Conservation (phyloP, 35 echinoderm and acorn worm species). For the Apostichopus parvimensis region DNA sequence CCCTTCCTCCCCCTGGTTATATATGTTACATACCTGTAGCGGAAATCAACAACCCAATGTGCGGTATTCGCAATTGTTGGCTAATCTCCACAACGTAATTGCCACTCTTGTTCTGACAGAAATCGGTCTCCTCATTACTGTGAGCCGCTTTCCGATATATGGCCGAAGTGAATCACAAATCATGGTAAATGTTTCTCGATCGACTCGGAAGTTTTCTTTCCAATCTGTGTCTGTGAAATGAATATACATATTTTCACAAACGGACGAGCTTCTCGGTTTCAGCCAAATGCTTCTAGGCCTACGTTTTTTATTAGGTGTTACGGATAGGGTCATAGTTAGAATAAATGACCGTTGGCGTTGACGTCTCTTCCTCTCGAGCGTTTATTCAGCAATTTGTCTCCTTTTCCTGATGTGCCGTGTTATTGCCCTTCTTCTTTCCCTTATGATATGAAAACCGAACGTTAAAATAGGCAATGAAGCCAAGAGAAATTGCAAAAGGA, state of each 20-base stretch:
- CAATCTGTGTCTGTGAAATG: slow-evolving; percentile 46
- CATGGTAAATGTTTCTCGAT: slow-evolving; percentile 39
- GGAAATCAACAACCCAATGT: slow-evolving; percentile 54
- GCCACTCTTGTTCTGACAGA: slow-evolving; percentile 56
- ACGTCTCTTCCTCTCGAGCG: background rate
- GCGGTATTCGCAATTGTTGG: slow-evolving; percentile 54
- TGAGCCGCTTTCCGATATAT: background rate
- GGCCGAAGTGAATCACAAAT: slow-evolving; percentile 54
- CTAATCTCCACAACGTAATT: slow-evolving; percentile 61
- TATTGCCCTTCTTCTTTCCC: background rate
- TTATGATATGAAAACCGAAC: background rate
- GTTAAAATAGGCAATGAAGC: background rate
- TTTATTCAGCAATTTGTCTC: background rate
- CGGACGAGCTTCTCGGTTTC: slow-evolving; percentile 1
- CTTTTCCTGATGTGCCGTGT: background rate
- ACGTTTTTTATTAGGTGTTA: background rate
- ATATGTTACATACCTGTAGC: slow-evolving; percentile 22
- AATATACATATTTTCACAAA: slow-evolving; percentile 15
- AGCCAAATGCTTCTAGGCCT: background rate
- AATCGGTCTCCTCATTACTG: no score
- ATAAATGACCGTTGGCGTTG: background rate
- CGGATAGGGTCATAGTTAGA: background rate
- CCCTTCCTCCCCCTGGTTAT: background rate
- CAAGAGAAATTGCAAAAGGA: background rate
- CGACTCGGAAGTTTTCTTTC: slow-evolving; percentile 74